Evolutionary conservation across 2,888 invertebrate genomes (phyloP).

Genomic region (Dinocampus coccinellae): DNA sequence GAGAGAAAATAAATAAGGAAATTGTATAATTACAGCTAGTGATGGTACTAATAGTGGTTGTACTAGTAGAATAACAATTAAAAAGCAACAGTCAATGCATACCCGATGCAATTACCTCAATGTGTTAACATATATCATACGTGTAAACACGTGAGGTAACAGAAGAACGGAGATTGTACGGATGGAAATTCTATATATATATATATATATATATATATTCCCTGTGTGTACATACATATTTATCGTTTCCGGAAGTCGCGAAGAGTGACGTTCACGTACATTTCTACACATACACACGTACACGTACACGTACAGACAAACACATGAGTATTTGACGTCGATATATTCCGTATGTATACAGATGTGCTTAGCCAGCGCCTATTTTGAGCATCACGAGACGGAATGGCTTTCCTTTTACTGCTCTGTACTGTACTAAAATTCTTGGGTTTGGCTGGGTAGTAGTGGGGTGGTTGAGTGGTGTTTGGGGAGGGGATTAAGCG

Average conservation of each 20-base stretch:
- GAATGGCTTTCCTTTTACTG: conserved; percentile 25
- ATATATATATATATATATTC: too few relatives aligned
- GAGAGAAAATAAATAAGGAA: too few relatives aligned
- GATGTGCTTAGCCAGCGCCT: conserved; percentile 49
- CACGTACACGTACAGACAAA: conserved; percentile 35
- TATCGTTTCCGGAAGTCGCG: conserved; percentile 54
- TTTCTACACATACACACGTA: conserved; percentile 4
- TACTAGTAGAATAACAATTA: neutral
- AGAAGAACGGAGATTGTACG: conserved; percentile 40
- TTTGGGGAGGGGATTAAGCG: too few relatives aligned
- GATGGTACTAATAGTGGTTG: neutral
- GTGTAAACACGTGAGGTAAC: conserved; percentile 42
- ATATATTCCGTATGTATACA: conserved; percentile 42
- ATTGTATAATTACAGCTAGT: neutral
- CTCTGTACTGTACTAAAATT: too few relatives aligned
- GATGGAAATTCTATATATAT: conserved; percentile 28
- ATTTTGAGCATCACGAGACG: conserved; percentile 5
- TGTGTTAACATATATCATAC: conserved; percentile 26
- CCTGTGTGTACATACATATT: conserved; percentile 47
- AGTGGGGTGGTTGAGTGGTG: too few relatives aligned
- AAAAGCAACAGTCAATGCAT: neutral
- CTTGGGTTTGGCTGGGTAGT: too few relatives aligned
- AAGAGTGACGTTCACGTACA: conserved; percentile 41
- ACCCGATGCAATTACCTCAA: conserved; percentile 21
- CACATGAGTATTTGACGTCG: conserved; percentile 17